Conservation (phyloP, 2,888 invertebrate genomes). For the Altica lythri region DNA sequence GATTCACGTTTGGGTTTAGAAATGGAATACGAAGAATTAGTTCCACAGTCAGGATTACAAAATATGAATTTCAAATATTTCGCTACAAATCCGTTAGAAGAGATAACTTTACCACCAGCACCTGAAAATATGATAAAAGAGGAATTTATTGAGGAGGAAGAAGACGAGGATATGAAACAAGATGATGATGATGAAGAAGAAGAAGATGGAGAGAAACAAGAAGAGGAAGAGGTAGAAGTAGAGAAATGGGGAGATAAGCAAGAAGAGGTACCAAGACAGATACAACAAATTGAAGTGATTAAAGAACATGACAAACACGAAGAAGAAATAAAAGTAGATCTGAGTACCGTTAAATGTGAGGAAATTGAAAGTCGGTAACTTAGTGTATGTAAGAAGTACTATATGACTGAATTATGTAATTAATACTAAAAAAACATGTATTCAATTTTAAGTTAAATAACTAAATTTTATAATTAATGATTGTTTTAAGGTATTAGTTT, state of each 20-base stretch:
- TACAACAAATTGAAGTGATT: too few relatives aligned
- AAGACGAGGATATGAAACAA: too few relatives aligned
- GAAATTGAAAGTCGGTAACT: slow-evolving; percentile 14
- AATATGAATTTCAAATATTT: background rate
- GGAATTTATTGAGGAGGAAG: too few relatives aligned
- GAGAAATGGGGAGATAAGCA: too few relatives aligned
- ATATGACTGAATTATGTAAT: slow-evolving; percentile 22
- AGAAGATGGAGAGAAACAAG: too few relatives aligned
- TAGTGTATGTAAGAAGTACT: slow-evolving; percentile 1
- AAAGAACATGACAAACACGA: too few relatives aligned
- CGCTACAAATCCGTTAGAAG: background rate
- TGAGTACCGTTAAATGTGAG: slow-evolving; percentile 11
- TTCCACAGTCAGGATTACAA: slow-evolving; percentile 14
- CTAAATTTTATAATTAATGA: too few relatives aligned
- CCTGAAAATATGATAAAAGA: slow-evolving; percentile 5
- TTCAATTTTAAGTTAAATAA: too few relatives aligned
- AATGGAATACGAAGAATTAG: slow-evolving; percentile 30
- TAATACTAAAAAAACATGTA: too few relatives aligned
- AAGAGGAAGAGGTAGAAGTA: slow-evolving; percentile 10
- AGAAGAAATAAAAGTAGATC: slow-evolving; percentile 16
- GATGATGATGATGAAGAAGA: slow-evolving; percentile 10
- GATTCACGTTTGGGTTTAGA: slow-evolving; percentile 28
- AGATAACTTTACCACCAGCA: background rate
- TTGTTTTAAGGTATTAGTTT: too few relatives aligned
- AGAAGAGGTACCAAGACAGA: too few relatives aligned